phyloP scores from a whole-genome alignment of 2,797 vertebrate genomes.

The Melanotaenia maccullochi region DNA sequence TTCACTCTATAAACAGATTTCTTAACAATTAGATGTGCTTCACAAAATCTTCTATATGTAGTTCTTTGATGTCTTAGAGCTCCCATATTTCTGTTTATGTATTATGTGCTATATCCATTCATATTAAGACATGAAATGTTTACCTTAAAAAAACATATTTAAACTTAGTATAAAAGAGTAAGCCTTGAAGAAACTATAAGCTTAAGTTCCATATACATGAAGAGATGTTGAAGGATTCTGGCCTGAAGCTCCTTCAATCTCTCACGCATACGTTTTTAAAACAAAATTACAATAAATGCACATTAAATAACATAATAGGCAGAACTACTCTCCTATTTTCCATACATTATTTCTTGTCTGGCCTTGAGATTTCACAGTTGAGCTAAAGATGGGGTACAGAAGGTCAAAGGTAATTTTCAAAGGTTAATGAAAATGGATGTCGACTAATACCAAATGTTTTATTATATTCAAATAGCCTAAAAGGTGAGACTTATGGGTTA shows the following conservation, averaged over 20 bases:
- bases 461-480: slow-evolving; percentile 54
- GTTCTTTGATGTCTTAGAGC: background rate
- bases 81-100: background rate
- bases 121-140: background rate
- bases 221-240: background rate
- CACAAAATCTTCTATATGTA: background rate
- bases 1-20: background rate
- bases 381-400: slow-evolving; percentile 38
- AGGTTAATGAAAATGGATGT: slow-evolving; percentile 67
- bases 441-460: slow-evolving; percentile 38
- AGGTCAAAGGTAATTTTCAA: slow-evolving; percentile 64
- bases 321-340: slow-evolving; percentile 9
- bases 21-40: background rate
- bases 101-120: background rate
- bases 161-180: background rate
- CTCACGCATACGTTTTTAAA: background rate
- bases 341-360: slow-evolving; percentile 23
- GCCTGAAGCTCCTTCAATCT: background rate
- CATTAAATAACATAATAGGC: background rate
- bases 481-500: slow-evolving; percentile 56
- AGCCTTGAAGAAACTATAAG: background rate
- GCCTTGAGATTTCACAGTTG: slow-evolving; percentile 48
- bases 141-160: background rate
- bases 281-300: background rate
- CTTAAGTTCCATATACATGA: background rate